These are phyloP conservation scores for Protobothrops mucrosquamatus DNA, from an alignment of 2,113 vertebrate species.

Conservation along the genomic window DNA sequence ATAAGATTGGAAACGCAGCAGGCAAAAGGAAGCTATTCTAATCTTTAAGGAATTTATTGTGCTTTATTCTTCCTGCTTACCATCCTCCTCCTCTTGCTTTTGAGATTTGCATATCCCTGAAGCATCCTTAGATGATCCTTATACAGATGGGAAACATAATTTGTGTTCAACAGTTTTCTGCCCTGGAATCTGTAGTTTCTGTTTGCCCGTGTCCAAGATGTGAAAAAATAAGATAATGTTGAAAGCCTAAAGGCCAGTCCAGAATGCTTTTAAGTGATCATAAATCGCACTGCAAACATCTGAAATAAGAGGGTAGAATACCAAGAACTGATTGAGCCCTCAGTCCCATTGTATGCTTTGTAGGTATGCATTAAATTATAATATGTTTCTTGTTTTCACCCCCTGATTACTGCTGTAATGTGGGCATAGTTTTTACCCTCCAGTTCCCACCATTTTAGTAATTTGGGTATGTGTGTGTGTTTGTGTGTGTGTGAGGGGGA, in stretches of 20 bases:
- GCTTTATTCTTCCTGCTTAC: neutral
- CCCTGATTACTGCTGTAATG: neutral
- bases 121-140: neutral
- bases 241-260: neutral
- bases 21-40: neutral
- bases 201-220: neutral
- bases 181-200: neutral
- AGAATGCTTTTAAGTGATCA: neutral
- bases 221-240: neutral
- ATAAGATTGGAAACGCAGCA: neutral
- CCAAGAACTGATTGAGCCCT: neutral
- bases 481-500: too few relatives aligned
- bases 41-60: neutral
- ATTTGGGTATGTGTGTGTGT: neutral
- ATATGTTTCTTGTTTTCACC: neutral
- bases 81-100: neutral
- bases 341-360: neutral
- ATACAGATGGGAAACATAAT: neutral
- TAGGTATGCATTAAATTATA: neutral
- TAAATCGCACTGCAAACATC: neutral
- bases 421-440: neutral
- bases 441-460: too few relatives aligned
- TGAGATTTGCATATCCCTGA: neutral
- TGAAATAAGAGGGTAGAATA: neutral
- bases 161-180: neutral